Evolutionary conservation across 2,888 invertebrate species (phyloP).

Genomic region (Napeogenes sylphis): DNA sequence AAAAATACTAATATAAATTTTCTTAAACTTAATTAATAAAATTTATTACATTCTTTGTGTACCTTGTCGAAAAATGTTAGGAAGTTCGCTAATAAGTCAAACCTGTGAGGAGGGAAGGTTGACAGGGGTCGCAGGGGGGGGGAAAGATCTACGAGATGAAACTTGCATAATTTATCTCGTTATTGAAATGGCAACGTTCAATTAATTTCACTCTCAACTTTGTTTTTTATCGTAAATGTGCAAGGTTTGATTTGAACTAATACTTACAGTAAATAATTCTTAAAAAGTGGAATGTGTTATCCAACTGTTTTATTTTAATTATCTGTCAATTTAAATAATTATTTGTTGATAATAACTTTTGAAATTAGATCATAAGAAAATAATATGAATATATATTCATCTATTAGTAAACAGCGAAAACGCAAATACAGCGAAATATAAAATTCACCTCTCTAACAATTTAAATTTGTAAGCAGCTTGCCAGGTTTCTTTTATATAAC

Average conservation of each 20-base stretch:
- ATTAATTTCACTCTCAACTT: slow-evolving; percentile 12
- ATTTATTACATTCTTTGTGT: slow-evolving; percentile 25
- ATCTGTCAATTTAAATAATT: no score
- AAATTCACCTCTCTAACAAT: no score
- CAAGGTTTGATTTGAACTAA: background rate
- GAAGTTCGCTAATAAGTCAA: slow-evolving; percentile 25
- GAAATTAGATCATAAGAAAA: no score
- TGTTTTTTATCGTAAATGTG: slow-evolving; percentile 6
- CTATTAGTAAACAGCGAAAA: no score
- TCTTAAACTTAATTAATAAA: slow-evolving; percentile 19
- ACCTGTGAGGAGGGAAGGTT: background rate
- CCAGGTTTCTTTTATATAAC: no score
- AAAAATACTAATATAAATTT: slow-evolving; percentile 14
- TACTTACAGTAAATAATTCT: background rate
- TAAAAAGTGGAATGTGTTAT: no score
- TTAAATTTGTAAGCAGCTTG: no score
- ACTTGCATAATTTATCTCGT: slow-evolving; percentile 15
- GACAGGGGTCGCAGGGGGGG: background rate
- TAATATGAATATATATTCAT: no score
- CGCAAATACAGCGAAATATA: no score
- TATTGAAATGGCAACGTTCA: slow-evolving; percentile 14
- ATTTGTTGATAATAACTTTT: no score
- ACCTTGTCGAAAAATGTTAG: slow-evolving; percentile 16
- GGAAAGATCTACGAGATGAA: slow-evolving; percentile 5
- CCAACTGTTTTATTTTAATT: no score